Evolutionary conservation across 2,888 invertebrate species (phyloP).

Genomic region (Ophion obscuratus): DNA sequence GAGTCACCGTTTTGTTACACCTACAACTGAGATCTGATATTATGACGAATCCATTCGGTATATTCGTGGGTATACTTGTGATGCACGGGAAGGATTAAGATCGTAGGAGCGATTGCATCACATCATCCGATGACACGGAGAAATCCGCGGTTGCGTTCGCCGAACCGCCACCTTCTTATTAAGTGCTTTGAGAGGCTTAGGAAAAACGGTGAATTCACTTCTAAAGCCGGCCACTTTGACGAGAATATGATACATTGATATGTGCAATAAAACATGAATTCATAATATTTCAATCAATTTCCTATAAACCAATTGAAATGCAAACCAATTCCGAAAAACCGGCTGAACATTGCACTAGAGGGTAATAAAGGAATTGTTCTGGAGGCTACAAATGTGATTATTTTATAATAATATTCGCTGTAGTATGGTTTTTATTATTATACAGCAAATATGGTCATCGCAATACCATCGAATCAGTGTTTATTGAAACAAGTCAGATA

Average conservation of each 20-base stretch:
- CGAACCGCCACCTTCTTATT: constrained; percentile 73
- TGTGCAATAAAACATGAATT: background rate
- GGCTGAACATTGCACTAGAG: background rate
- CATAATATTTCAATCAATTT: background rate
- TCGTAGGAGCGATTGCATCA: constrained; percentile 46
- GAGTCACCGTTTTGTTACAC: constrained; percentile 36
- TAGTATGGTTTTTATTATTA: no score
- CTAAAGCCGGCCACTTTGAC: background rate
- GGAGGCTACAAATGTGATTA: no score
- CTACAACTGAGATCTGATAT: constrained; percentile 68
- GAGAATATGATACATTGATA: background rate
- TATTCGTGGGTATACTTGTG: constrained; percentile 11
- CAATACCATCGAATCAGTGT: no score
- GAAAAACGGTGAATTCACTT: background rate
- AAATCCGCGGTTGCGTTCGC: constrained; percentile 57
- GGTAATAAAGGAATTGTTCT: no score
- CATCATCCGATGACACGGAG: constrained; percentile 58
- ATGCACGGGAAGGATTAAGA: constrained; percentile 44
- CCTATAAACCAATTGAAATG: no score
- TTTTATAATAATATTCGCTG: no score
- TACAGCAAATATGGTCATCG: no score
- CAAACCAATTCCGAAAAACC: no score
- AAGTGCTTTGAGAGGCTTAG: constrained; percentile 39
- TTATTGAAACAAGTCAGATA: no score
- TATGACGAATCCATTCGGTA: constrained; percentile 52